Percentiles rank a stretch among this genome's conserved stretches.
phyloP scores from a whole-genome alignment of 2,797 vertebrate species.

The Trichosurus vulpecula region DNA sequence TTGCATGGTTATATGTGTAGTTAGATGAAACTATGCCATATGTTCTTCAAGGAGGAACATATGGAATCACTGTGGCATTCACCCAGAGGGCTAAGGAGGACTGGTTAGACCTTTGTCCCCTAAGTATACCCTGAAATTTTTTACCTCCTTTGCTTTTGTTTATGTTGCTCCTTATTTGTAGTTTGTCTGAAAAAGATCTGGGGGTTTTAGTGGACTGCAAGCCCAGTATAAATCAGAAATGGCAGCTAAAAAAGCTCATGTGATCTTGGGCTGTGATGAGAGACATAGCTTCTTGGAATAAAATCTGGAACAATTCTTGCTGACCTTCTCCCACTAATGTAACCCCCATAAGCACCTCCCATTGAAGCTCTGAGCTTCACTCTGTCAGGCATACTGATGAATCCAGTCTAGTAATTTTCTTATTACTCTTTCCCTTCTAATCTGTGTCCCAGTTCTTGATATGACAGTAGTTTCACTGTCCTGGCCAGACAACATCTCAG shows the following conservation, averaged over 20 bases:
- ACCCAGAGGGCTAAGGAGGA: neutral
- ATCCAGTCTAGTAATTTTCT: neutral
- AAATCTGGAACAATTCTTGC: neutral
- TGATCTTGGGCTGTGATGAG: neutral
- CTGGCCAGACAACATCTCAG: neutral
- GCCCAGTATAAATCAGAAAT: neutral
- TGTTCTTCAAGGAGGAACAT: neutral
- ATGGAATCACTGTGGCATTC: fast-evolving
- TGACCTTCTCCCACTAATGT: neutral
- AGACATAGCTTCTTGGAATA: neutral
- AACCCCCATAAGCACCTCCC: neutral
- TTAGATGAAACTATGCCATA: neutral
- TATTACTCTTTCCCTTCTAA: neutral
- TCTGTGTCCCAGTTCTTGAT: neutral
- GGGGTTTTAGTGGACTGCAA: neutral
- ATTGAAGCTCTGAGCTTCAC: neutral
- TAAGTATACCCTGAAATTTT: neutral
- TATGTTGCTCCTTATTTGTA: neutral
- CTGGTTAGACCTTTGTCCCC: neutral
- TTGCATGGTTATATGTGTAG: neutral
- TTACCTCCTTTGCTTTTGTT: neutral
- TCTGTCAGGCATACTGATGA: neutral
- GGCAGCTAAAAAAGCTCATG: neutral
- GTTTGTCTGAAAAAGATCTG: neutral
- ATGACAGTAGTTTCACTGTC: neutral